phyloP scores from a whole-genome alignment of 53 echinoderm and acorn worm genomes.

The Pentamera pediparva region DNA sequence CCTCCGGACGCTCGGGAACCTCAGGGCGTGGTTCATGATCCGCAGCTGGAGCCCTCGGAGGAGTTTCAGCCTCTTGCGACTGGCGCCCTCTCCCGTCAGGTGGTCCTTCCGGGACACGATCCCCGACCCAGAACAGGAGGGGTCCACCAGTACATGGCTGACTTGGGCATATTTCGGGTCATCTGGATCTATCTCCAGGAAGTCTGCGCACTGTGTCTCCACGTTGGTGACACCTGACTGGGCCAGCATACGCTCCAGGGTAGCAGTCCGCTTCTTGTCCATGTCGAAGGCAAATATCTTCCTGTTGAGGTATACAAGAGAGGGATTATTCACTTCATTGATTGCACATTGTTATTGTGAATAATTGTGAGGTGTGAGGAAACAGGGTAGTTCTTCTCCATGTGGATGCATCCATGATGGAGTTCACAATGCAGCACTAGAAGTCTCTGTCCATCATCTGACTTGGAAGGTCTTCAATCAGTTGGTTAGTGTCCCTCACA shows the following conservation, averaged over 20 bases:
- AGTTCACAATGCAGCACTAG: too few species aligned
- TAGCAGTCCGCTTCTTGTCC: constrained; percentile 39
- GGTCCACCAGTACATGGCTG: constrained; percentile 77
- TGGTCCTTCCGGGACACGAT: constrained; percentile 73
- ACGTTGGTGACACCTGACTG: constrained; percentile 56
- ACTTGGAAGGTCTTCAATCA: too few species aligned
- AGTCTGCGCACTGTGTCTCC: constrained; percentile 54
- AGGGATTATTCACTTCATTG: too few species aligned
- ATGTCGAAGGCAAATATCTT: constrained; percentile 80
- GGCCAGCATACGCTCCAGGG: constrained; percentile 38
- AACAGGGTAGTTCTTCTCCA: too few species aligned
- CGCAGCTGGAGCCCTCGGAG: constrained; percentile 48
- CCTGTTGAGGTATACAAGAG: too few species aligned
- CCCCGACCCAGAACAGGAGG: constrained; percentile 89
- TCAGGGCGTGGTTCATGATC: constrained; percentile 70
- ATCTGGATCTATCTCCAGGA: constrained; percentile 54
- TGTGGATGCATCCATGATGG: too few species aligned
- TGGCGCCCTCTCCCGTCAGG: constrained; percentile 40
- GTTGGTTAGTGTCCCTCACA: too few species aligned
- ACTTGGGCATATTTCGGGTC: constrained; percentile 45
- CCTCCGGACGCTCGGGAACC: constrained; percentile 62
- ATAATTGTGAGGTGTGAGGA: too few species aligned
- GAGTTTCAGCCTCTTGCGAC: constrained; percentile 34
- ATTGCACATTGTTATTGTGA: too few species aligned
- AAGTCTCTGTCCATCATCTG: too few species aligned